phyloP scores from a whole-genome alignment of 2,888 invertebrate genomes.

The Hydriomena furcata region DNA sequence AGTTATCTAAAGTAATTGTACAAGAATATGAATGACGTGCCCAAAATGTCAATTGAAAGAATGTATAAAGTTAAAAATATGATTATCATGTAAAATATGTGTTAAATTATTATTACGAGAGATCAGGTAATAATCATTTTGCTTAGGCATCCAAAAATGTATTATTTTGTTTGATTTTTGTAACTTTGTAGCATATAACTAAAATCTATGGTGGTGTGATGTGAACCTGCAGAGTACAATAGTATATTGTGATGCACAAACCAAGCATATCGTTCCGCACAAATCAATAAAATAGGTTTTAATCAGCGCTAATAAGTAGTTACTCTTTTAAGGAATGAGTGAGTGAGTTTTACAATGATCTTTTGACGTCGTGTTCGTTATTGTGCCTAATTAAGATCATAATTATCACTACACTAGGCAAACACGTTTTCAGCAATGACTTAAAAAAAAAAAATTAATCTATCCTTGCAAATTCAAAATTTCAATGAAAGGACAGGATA shows the following conservation, averaged over 20 bases:
- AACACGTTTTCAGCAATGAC: not conserved
- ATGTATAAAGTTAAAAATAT: conserved; percentile 72
- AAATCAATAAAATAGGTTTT: conserved; percentile 25
- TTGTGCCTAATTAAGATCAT: too few relatives aligned
- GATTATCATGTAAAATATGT: conserved; percentile 40
- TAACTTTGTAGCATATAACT: not conserved
- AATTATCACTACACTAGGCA: too few relatives aligned
- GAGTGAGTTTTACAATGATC: not conserved
- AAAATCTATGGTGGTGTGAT: conserved; percentile 24
- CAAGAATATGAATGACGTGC: conserved; percentile 76
- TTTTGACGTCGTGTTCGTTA: not conserved
- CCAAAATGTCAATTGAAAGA: conserved; percentile 81
- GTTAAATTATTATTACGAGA: conserved; percentile 39
- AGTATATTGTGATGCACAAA: conserved; percentile 48
- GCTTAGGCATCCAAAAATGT: conserved; percentile 20
- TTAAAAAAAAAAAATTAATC: not conserved
- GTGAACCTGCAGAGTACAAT: conserved; percentile 76
- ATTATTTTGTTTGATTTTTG: conserved; percentile 24
- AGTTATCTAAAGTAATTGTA: conserved; percentile 63
- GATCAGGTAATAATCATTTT: conserved; percentile 35
- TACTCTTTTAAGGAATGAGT: not conserved
- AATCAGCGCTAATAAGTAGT: not conserved
- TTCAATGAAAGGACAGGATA: too few relatives aligned
- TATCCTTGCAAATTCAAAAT: not conserved
- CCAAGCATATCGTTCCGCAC: conserved; percentile 47